phyloP scores from a whole-genome alignment of 2,888 invertebrate species.

The Abrostola tripartita region DNA sequence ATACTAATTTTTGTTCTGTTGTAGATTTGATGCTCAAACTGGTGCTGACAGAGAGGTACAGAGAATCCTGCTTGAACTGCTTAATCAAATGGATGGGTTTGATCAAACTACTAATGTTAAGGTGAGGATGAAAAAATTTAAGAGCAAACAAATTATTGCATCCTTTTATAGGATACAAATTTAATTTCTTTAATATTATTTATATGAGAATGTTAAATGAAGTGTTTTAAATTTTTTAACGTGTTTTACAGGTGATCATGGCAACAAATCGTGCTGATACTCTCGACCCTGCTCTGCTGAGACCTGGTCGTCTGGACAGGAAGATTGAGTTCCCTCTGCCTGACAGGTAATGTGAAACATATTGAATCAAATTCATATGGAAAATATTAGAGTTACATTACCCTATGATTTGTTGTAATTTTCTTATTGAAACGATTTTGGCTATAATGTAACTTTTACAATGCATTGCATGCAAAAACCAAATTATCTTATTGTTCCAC shows the following conservation, averaged over 20 bases:
- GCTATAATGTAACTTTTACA: too few species aligned
- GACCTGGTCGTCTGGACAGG: conserved; percentile 98
- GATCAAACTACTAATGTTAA: conserved; percentile 99
- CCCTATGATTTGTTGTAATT: too few species aligned
- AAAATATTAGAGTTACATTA: too few species aligned
- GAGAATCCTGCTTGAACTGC: conserved; percentile 97
- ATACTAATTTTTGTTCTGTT: background rate
- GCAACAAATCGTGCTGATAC: conserved; percentile 99
- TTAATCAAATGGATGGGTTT: conserved; percentile 99
- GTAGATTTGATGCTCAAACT: conserved; percentile 97
- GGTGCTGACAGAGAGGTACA: conserved; percentile 99
- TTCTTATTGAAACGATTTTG: too few species aligned
- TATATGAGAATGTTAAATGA: background rate
- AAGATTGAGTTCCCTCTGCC: conserved; percentile 99
- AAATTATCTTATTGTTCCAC: too few species aligned
- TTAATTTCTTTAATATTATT: too few species aligned
- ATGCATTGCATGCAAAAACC: too few species aligned
- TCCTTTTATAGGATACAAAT: too few species aligned
- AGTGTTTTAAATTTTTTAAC: background rate
- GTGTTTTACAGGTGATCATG: conserved; percentile 92
- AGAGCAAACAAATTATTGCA: background rate
- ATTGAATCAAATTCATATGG: too few species aligned
- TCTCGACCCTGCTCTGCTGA: conserved; percentile 98
- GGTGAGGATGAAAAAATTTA: conserved; percentile 79
- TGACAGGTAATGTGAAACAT: conserved; percentile 88